phyloP scores from a whole-genome alignment of 2,888 invertebrate species.

The Trypoxylon attenuatum region DNA sequence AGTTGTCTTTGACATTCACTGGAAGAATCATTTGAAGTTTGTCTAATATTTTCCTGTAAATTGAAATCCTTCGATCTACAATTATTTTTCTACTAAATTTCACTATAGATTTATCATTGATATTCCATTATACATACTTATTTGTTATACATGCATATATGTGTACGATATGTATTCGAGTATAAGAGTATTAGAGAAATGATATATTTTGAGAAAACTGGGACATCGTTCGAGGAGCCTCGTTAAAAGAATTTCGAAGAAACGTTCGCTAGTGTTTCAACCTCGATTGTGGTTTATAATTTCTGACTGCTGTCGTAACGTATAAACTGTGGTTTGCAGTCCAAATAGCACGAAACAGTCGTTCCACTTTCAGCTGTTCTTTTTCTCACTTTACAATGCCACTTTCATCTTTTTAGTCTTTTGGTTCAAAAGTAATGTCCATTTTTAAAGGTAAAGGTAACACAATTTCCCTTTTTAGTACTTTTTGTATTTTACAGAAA shows the following conservation, averaged over 20 bases:
- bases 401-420: not conserved
- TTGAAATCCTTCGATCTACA: too few species aligned
- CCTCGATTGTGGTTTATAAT: conserved; percentile 12
- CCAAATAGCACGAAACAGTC: conserved; percentile 37
- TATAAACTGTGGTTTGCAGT: conserved; percentile 16
- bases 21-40: not conserved
- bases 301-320: conserved; percentile 7
- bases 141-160: too few species aligned
- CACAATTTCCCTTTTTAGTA: too few species aligned
- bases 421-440: not conserved
- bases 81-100: too few species aligned
- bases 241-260: not conserved
- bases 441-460: too few species aligned
- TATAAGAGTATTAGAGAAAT: too few species aligned
- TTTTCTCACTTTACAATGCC: not conserved
- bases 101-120: too few species aligned
- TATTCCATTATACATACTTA: not conserved
- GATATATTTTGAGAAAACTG: too few species aligned
- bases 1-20: conserved; percentile 80
- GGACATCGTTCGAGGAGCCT: too few species aligned
- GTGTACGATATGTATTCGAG: too few species aligned
- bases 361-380: conserved; percentile 34
- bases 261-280: not conserved
- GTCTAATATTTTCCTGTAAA: too few species aligned
- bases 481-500: too few species aligned